A percentile compares a stretch with the other conserved stretches of the same genome.
phyloP scores from a whole-genome alignment of 2,113 vertebrate species.

The Pogonocichla stellata region DNA sequence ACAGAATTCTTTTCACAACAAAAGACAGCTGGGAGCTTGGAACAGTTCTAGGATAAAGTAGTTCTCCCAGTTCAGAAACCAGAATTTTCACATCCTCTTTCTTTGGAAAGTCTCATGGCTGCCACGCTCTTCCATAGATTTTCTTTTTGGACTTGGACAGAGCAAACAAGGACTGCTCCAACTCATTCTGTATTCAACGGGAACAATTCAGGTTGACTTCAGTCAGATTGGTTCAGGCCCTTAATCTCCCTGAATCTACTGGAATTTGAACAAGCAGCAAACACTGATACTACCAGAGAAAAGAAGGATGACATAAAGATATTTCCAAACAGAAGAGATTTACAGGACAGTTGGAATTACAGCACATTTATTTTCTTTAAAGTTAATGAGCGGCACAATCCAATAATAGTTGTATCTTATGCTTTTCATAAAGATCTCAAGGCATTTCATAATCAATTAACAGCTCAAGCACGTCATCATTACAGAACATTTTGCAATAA shows the following conservation, averaged over 20 bases:
- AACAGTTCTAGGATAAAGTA: neutral
- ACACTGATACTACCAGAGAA: neutral
- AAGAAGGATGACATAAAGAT: neutral
- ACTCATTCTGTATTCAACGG: neutral
- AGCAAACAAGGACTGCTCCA: neutral
- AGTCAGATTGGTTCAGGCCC: neutral
- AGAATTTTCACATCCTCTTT: neutral
- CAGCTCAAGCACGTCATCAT: slow-evolving; percentile 51
- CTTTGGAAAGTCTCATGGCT: neutral
- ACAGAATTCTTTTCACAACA: neutral
- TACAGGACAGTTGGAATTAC: neutral
- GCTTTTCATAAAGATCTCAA: slow-evolving; percentile 65
- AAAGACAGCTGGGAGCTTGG: neutral
- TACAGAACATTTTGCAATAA: slow-evolving; percentile 51
- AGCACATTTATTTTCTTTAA: slow-evolving; percentile 55
- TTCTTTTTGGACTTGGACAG: neutral
- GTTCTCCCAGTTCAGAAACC: neutral
- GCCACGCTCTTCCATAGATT: neutral
- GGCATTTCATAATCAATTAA: slow-evolving; percentile 69
- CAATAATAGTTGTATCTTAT: slow-evolving; percentile 54
- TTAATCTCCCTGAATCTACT: neutral
- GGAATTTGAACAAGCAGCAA: neutral
- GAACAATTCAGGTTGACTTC: neutral
- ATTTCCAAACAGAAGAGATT: slow-evolving; percentile 10
- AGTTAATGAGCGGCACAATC: slow-evolving; percentile 40